Conservation (phyloP, 2,113 vertebrate genomes). For the Etheostoma spectabile region DNA sequence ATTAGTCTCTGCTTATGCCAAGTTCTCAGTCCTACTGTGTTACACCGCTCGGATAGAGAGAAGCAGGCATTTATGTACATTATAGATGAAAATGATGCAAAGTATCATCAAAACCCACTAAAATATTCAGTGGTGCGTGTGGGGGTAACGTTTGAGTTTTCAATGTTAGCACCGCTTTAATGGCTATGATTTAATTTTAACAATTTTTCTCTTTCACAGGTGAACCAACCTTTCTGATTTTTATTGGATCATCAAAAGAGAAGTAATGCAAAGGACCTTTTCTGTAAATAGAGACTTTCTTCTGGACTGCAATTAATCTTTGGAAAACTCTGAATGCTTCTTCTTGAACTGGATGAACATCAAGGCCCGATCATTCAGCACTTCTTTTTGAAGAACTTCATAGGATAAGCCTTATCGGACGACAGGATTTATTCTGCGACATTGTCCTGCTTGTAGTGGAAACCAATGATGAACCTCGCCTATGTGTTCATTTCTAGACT, state of each 20-base stretch:
- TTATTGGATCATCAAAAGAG: slow-evolving; percentile 29
- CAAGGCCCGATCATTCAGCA: slow-evolving; percentile 18
- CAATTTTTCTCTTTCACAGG: slow-evolving; percentile 80
- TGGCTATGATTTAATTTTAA: slow-evolving; percentile 34
- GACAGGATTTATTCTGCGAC: slow-evolving; percentile 59
- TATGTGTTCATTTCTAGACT: slow-evolving; percentile 66
- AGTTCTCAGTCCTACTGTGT: not conserved
- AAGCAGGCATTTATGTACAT: not conserved
- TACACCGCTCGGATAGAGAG: not conserved
- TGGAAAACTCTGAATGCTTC: slow-evolving; percentile 54
- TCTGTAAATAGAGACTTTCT: slow-evolving; percentile 78
- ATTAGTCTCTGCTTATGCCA: slow-evolving; percentile 2
- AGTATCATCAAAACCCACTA: not conserved
- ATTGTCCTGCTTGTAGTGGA: slow-evolving; percentile 73
- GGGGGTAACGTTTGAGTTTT: not conserved
- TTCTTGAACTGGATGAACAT: slow-evolving; percentile 55
- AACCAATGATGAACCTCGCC: slow-evolving; percentile 66
- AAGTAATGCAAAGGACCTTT: slow-evolving; percentile 53
- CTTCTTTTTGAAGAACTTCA: slow-evolving; percentile 47
- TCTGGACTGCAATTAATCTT: slow-evolving; percentile 63
- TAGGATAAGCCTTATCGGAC: slow-evolving; percentile 59
- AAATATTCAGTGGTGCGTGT: not conserved
- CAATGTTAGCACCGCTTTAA: not conserved
- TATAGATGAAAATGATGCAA: not conserved
- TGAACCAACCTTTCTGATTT: slow-evolving; percentile 75